Percentiles rank a stretch among this genome's conserved stretches.
Evolutionary conservation across 1,140 invertebrate genomes (phyloP).

Genomic region (Hycleus phaleratus): DNA sequence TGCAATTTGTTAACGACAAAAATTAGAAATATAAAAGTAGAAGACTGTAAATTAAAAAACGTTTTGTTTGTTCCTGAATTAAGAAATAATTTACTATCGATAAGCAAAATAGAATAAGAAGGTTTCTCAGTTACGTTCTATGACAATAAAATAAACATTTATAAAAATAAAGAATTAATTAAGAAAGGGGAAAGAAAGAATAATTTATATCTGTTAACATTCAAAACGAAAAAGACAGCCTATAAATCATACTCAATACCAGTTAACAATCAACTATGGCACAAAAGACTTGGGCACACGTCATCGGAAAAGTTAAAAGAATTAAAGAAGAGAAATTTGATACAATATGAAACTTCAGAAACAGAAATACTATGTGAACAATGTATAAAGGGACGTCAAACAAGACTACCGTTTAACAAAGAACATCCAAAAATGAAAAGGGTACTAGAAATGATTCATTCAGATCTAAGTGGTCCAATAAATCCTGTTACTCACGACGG

Average conservation of each 20-base stretch:
- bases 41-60: not conserved
- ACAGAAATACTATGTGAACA: conserved; percentile 35
- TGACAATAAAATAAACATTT: conserved; percentile 1
- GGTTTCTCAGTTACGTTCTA: not conserved
- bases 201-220: conserved; percentile 4
- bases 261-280: not conserved
- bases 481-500: conserved; percentile 34
- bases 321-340: conserved; percentile 12
- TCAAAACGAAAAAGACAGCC: not conserved
- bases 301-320: not conserved
- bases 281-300: not conserved
- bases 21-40: conserved; percentile 21
- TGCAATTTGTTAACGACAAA: conserved; percentile 11
- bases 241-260: not conserved
- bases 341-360: not conserved
- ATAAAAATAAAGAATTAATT: not conserved
- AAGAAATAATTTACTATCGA: not conserved
- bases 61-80: not conserved
- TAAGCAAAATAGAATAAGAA: conserved; percentile 10
- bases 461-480: conserved; percentile 43
- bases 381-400: conserved; percentile 42
- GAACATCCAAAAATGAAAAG: conserved; percentile 34
- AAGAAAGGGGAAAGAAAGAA: not conserved
- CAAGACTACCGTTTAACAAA: conserved; percentile 37
- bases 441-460: conserved; percentile 40